Evolutionary conservation across 2,113 vertebrate species (phyloP).

Genomic region (Nipponia nippon): DNA sequence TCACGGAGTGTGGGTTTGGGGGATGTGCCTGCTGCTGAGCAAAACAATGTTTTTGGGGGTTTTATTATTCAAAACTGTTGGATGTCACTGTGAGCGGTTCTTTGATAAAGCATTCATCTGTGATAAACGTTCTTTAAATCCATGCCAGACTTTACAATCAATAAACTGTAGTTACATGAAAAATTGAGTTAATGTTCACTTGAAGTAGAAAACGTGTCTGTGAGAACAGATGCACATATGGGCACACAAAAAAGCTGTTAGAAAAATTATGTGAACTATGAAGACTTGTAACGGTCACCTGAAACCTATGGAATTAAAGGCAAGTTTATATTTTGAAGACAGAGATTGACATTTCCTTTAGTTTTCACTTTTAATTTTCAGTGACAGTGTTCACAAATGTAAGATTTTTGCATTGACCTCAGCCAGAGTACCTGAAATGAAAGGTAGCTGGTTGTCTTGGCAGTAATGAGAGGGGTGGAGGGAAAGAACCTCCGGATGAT

Average conservation of each 20-base stretch:
- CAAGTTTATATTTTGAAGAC: not conserved
- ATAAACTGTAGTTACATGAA: not conserved
- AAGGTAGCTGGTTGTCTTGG: not conserved
- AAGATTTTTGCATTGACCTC: not conserved
- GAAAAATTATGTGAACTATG: not conserved
- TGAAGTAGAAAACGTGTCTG: not conserved
- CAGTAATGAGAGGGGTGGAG: not conserved
- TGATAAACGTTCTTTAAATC: not conserved
- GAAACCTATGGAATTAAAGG: not conserved
- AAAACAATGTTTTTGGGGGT: not conserved
- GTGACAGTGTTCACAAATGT: not conserved
- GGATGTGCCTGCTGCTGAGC: not conserved
- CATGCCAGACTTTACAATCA: not conserved
- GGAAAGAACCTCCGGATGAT: not conserved
- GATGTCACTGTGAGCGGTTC: not conserved
- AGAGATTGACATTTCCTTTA: not conserved
- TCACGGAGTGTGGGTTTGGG: not conserved
- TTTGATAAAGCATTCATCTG: not conserved
- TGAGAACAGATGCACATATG: not conserved
- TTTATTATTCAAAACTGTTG: not conserved
- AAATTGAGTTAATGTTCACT: not conserved
- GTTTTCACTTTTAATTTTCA: not conserved
- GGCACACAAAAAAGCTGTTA: not conserved
- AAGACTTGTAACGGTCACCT: not conserved
- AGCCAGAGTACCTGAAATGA: not conserved